A percentile compares a stretch with the other conserved stretches of the same genome.
Evolutionary conservation across 2,888 invertebrate genomes (phyloP).

Genomic region (Coenonympha arcania): DNA sequence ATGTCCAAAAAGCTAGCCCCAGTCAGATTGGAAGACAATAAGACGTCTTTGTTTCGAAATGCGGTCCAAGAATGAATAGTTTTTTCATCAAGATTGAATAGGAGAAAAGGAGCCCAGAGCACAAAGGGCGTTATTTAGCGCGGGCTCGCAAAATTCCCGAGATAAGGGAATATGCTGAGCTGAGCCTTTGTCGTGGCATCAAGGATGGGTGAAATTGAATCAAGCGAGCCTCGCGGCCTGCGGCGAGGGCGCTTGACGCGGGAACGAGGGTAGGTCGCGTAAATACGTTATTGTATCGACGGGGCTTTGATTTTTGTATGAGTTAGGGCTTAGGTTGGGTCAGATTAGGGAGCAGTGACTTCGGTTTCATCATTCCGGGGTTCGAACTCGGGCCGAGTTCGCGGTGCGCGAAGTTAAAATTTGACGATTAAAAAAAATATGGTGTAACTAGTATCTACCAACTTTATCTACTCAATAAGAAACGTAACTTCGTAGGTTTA

Average conservation of each 20-base stretch:
- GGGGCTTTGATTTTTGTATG: background rate
- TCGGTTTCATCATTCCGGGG: too few species aligned
- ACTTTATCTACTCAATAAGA: too few species aligned
- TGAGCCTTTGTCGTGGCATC: slow-evolving; percentile 12
- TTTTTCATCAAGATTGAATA: slow-evolving; percentile 17
- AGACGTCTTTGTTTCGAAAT: slow-evolving; percentile 4
- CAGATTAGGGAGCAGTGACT: too few species aligned
- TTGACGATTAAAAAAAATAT: too few species aligned
- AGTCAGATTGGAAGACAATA: slow-evolving; percentile 7
- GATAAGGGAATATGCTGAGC: slow-evolving; percentile 15
- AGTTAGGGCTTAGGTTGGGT: too few species aligned
- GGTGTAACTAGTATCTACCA: too few species aligned
- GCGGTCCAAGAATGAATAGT: slow-evolving; percentile 13
- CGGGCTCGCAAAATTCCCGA: slow-evolving; percentile 7
- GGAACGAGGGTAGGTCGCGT: slow-evolving; percentile 4
- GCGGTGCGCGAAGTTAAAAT: too few species aligned
- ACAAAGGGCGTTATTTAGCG: slow-evolving; percentile 11
- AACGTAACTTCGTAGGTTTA: too few species aligned
- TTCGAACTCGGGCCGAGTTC: too few species aligned
- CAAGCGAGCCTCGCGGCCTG: slow-evolving; percentile 4
- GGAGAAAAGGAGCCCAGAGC: slow-evolving; percentile 12
- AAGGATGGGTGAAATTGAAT: slow-evolving; percentile 20
- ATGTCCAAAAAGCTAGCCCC: background rate
- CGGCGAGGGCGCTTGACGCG: slow-evolving; percentile 6
- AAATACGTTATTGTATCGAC: slow-evolving; percentile 3